Evolutionary conservation across 2,113 vertebrate species (phyloP).

Genomic region (Chaetops frenatus): DNA sequence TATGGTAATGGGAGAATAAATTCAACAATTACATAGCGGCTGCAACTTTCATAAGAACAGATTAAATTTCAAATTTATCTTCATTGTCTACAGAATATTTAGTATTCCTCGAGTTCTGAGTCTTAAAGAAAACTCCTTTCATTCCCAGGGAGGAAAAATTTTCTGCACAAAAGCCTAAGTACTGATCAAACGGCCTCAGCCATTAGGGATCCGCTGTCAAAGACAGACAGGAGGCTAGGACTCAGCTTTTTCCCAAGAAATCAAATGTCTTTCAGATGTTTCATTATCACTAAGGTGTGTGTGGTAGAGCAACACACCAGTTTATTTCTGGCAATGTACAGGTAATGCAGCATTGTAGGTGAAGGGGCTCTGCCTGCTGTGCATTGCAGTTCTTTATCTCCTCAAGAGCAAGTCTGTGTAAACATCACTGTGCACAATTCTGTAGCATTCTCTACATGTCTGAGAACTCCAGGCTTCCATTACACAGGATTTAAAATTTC

Average conservation of each 20-base stretch:
- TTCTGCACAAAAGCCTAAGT: neutral
- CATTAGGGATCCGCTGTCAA: neutral
- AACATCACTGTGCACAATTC: neutral
- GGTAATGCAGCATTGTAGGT: rapidly evolving
- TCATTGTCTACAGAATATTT: neutral
- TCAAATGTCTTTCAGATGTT: neutral
- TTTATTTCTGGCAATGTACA: neutral
- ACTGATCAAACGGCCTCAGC: neutral
- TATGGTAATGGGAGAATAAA: neutral
- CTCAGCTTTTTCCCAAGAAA: neutral
- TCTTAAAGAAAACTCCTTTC: neutral
- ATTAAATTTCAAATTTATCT: neutral
- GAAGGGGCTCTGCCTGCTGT: neutral
- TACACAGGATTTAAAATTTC: neutral
- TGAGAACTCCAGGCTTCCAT: neutral
- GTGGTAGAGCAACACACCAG: neutral
- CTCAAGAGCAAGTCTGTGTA: neutral
- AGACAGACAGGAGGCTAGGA: neutral
- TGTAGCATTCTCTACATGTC: rapidly evolving
- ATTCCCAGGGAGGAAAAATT: neutral
- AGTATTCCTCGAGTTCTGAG: neutral
- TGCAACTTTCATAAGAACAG: neutral
- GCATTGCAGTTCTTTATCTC: neutral
- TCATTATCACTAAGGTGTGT: neutral
- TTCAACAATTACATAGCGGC: neutral